Percentiles rank a stretch among this genome's conserved stretches.
Conservation (phyloP, 2,797 vertebrate genomes). For the Tragopan temminckii region DNA sequence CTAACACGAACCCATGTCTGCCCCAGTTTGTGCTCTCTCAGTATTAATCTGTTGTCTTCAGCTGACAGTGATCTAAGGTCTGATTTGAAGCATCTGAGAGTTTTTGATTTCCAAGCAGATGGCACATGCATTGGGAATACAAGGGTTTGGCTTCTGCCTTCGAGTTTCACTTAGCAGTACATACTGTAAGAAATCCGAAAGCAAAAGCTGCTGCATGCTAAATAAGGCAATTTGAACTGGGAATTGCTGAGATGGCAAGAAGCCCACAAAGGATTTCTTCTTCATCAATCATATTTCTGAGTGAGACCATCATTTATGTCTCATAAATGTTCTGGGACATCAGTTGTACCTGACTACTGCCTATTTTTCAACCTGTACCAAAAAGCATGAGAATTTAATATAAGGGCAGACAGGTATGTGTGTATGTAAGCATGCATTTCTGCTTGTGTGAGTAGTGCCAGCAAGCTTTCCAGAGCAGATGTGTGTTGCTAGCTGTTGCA, state of each 20-base stretch:
- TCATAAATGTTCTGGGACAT: background rate
- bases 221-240: background rate
- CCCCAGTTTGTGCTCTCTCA: background rate
- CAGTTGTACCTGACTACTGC: background rate
- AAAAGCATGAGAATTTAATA: background rate
- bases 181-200: background rate
- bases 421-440: background rate
- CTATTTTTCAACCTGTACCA: background rate
- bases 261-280: background rate
- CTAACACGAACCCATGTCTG: background rate
- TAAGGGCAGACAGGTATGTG: accelerated
- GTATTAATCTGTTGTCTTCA: background rate
- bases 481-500: background rate
- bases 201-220: background rate
- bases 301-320: background rate
- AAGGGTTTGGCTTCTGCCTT: background rate
- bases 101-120: background rate
- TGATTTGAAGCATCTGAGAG: background rate
- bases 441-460: background rate
- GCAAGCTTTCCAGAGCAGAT: accelerated
- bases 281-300: background rate
- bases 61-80: background rate
- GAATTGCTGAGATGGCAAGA: background rate
- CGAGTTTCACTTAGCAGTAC: background rate
- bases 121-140: background rate